Evolutionary conservation across 2,888 invertebrate genomes (phyloP).

Genomic region (Hipparchia semele): DNA sequence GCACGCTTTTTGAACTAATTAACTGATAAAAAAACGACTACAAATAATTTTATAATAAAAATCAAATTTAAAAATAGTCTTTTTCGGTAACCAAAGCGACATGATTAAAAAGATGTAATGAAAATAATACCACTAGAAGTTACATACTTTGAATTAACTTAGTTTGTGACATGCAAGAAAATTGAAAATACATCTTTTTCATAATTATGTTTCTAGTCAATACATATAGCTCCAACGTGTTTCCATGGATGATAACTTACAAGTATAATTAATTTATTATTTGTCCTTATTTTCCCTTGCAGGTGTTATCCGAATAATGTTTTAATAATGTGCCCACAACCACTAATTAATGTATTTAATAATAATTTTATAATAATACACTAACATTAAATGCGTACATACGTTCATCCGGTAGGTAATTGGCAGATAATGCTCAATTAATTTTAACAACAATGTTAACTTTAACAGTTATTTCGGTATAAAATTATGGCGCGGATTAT

Average conservation of each 20-base stretch:
- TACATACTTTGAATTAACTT: no score
- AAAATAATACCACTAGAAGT: no score
- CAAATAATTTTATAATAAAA: no score
- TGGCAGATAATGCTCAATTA: slow-evolving; percentile 35
- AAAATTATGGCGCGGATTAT: background rate
- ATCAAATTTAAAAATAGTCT: no score
- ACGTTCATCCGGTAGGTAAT: slow-evolving; percentile 37
- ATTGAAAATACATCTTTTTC: no score
- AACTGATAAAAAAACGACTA: background rate
- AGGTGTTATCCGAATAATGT: slow-evolving; percentile 37
- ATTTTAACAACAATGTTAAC: slow-evolving; percentile 31
- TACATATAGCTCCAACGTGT: background rate
- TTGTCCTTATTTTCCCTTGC: slow-evolving; percentile 42
- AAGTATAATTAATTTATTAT: slow-evolving; percentile 12
- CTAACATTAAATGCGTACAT: background rate
- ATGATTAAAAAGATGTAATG: no score
- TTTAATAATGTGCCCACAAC: slow-evolving; percentile 34
- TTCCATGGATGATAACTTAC: slow-evolving; percentile 5
- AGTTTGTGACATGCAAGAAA: no score
- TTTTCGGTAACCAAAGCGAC: no score
- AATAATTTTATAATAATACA: slow-evolving; percentile 28
- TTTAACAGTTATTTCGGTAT: slow-evolving; percentile 29
- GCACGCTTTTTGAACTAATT: slow-evolving; percentile 18
- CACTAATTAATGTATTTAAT: slow-evolving; percentile 35
- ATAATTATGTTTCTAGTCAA: no score